Evolutionary conservation across 1,140 invertebrate genomes (phyloP), one percentile per base, ranked within the genome.

Genomic region (Drosophila baimaii): DNA sequence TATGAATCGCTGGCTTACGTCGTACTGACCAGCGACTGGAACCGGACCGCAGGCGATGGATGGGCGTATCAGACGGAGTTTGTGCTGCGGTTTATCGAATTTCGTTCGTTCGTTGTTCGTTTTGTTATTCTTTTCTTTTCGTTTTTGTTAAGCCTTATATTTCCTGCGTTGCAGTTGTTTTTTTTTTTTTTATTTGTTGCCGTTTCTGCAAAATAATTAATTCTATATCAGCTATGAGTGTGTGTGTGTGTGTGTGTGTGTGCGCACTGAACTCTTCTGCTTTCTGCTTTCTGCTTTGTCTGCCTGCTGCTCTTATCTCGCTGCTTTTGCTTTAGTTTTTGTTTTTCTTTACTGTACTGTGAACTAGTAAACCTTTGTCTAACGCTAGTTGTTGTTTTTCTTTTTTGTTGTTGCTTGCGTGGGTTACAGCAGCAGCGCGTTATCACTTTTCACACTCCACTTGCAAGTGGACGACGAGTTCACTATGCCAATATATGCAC

Each of bases 321-420:
- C 51, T 84, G n/a, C n/a, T n/a, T n/a, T n/a, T 7, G 62, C 33
- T 55, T 80, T 79, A 39, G 29, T 35, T 56, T 51, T 58, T 57
- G 46, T 75, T 55, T 80, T 79, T 83, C 72, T 89, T 88, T 83
- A 72, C 72, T 88, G 76, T 76, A 86, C 70, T 79, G 57, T 8
- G 19, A n/a, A 54, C 31, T 61, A 66, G 56, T 65, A 70, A 54
- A 68, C 70, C 83, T 86, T 86, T 86, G 83, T 88, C 84, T 88
- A 80, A 70, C 41, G 49, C 49, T 51, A 27, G 52, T 77, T 56
- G 62, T 68, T 74, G 44, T 46, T 59, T n/a, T n/a, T n/a, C n/a
- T n/a, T n/a, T n/a, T n/a, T 77, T 56, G 62, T 68, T 74, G 44
- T 46, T 59, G 54, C 23, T 35, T 79, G 52, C 64, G 49, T 70